Base-by-base conservation (phyloP, 2,113 vertebrate genomes). In the Origma solitaria region DNA sequence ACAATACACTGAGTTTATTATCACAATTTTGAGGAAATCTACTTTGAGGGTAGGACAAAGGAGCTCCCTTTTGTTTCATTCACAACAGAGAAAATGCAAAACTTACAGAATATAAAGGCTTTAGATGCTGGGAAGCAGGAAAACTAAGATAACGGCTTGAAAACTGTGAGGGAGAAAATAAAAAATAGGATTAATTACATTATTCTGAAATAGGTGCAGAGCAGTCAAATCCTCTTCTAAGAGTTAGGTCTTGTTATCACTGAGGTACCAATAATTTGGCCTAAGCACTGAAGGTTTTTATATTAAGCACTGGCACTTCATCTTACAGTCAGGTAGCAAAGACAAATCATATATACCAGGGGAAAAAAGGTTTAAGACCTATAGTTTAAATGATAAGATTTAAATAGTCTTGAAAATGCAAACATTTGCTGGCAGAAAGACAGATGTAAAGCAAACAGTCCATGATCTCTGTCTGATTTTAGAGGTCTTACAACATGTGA, bases 401-500 rank as follows among this genome's bases (percentile, higher is more conserved):
- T 77, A 78, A 92, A 84, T 27, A 84, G 56, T 38, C 45, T 87
- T 75, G 77, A 77, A 90, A 91, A 90, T 94, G 72, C 69, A 95
- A 96, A 95, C 15, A 91, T 78, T 60, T 82, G 1, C 82, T 86
- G 15, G 33, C 28, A 92, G 69, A 92, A 90, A 58, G 65, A 72
- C 47, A 77, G 51, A 33, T 31, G 8, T n/a, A 91, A 94, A 94
- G 44, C 54, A 95, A 92, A 73, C 45, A 88, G 6, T 47, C 38
- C n/a, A 44, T 42, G 17, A 82, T 73, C 50, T 81, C 42, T 23
- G 13, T 70, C 65, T 80, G 33, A 90, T 94, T 85, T 66, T 61
- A 44, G 35, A 61, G 47, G 31, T 72, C 88, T 89, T 86, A 71
- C 15, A 80, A 37, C 8, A 58, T 5, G 7, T 42, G 62, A 13